Conservation (phyloP, 1,140 invertebrate genomes). For the Ylistrum balloti region DNA sequence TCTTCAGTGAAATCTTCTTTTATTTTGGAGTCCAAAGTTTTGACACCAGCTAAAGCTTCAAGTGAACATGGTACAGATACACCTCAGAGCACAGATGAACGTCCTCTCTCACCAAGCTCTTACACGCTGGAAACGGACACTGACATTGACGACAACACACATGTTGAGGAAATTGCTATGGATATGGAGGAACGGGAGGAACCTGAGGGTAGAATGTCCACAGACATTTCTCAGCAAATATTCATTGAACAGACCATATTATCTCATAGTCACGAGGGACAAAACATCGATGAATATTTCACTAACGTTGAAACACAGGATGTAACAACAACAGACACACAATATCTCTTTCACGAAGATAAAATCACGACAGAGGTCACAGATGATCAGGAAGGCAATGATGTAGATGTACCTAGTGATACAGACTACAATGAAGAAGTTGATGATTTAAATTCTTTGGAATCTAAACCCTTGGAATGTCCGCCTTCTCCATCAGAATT, state of each 20-base stretch:
- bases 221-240: constrained; percentile 77
- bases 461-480: constrained; percentile 60
- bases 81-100: constrained; percentile 61
- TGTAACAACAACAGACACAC: not conserved
- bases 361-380: not conserved
- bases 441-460: constrained; percentile 45
- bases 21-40: constrained; percentile 55
- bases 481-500: constrained; percentile 81
- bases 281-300: not conserved
- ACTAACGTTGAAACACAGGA: not conserved
- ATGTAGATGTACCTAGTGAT: constrained; percentile 31
- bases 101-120: constrained; percentile 76
- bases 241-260: constrained; percentile 77
- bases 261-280: constrained; percentile 46
- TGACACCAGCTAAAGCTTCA: constrained; percentile 45
- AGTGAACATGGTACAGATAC: constrained; percentile 53
- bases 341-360: not conserved
- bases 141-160: constrained; percentile 61
- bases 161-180: constrained; percentile 51
- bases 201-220: constrained; percentile 71
- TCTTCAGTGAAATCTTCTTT: not conserved
- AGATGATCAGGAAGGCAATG: not conserved
- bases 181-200: constrained; percentile 63
- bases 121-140: constrained; percentile 74
- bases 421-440: constrained; percentile 58